Evolutionary conservation across 2,888 invertebrate species (phyloP), one percentile per base, ranked within the genome.

Genomic region (Ophion slaviceki): DNA sequence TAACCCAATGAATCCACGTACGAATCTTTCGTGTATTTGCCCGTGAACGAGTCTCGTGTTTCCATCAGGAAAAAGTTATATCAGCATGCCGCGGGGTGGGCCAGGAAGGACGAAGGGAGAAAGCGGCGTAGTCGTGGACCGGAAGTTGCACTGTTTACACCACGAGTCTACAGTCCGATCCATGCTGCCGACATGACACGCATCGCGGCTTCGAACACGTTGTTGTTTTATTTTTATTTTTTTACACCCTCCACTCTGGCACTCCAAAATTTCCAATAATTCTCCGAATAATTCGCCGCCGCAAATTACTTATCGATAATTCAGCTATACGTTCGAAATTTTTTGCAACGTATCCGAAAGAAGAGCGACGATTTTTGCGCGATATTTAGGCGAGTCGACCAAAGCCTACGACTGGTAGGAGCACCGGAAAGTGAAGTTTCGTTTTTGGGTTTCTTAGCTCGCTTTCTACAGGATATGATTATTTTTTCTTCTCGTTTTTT

Each of bases 41-140:
- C 28, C 20, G 28, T 79, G 28, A 61, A 82, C 14, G 64, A 71
- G 76, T 85, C 79, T 62, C 76, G 67, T 70, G 76, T 76, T 82
- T 85, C 85, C 85, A 85, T 85, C 71, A 76, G 82, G 66, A 24
- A 59, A 59, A 45, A n/a, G 59, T 61, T 68, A 24, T 71, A 11
- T 36, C 32, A 36, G 47, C 28, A 68, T 32, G 57, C 74, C 40
- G 68, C 24, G 40, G 64, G 36, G 17, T 71, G 62, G 36, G 36
- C 47, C 8, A 71, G 47, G 61, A 61, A 20, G 57, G 36, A 53
- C 32, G 14, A 32, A n/a, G 78, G 28, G 59, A 53, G 53, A 17
- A 36, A 57, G 28, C 32, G 57, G 57, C 6, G 14, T 20, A 17
- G 70, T 32, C 75, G 79, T 20, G 6, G 59, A 57, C 67, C 75